These are phyloP conservation scores for Scaptomyza polygonia DNA, from an alignment of 2,888 invertebrate species.

Conservation along the genomic window DNA sequence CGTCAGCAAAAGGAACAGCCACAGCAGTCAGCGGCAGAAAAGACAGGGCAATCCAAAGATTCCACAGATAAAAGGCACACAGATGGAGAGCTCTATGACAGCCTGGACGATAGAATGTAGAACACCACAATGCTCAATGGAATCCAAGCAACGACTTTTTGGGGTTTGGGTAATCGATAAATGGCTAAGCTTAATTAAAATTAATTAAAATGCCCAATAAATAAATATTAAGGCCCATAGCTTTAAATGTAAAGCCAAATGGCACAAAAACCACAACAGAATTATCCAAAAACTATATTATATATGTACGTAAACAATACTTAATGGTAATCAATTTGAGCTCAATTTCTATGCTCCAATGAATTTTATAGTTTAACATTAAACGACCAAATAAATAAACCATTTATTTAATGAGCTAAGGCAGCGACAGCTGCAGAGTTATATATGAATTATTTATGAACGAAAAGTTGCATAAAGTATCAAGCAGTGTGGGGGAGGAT, in stretches of 20 bases:
- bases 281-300: constrained; percentile 57
- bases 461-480: constrained; percentile 3
- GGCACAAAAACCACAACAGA: constrained; percentile 18
- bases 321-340: constrained; percentile 20
- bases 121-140: constrained; percentile 20
- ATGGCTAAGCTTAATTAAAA: constrained; percentile 24
- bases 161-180: constrained; percentile 43
- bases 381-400: constrained; percentile 53
- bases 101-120: constrained; percentile 81
- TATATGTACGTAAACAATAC: constrained; percentile 10
- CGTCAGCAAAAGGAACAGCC: constrained; percentile 45
- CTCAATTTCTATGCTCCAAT: constrained; percentile 23
- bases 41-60: not conserved
- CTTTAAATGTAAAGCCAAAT: constrained; percentile 68
- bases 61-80: constrained; percentile 35
- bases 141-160: constrained; percentile 50
- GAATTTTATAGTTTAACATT: constrained; percentile 41
- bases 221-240: constrained; percentile 33
- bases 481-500: not conserved
- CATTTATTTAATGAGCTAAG: constrained; percentile 48
- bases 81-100: constrained; percentile 75
- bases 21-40: constrained; percentile 14
- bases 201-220: not conserved
- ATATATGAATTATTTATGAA: constrained; percentile 24
- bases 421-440: constrained; percentile 27